Evolutionary conservation across 2,113 vertebrate species (phyloP), one percentile per base, ranked within the genome.

Genomic region (Nothocercus nigrocapillus): DNA sequence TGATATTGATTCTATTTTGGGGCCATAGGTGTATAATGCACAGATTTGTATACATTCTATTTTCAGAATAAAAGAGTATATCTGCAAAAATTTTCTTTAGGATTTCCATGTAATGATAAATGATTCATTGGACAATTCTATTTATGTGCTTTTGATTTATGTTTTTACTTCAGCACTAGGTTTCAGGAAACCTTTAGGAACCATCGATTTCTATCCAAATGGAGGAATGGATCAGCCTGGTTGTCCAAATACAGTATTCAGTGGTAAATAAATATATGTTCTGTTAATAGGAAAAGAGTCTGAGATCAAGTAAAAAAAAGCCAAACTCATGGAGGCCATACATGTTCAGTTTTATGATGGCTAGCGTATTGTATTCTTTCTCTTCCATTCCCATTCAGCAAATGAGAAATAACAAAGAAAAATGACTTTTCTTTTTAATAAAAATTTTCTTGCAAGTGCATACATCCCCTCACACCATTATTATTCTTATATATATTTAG

Each of bases 121-220:
- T 83, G 42, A 58, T 81, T 89, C 22, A 45, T 13, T n/a, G 32
- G 2, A 16, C 70, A 82, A 75, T 79, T 75, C 18, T 51, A 6
- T 61, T 66, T 62, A 34, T 62, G 1, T 0, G 9, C 34, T 82
- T 73, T 85, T 74, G 77, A 3, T 63, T 77, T 12, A 12, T 94
- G 3, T 80, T 83, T 93, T 95, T 78, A 22, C 62, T 89, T 81
- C 38, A 97, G 99, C 58, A 3, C 98, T 99, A 77, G 99, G 99
- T 44, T 98, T 98, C 82, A 97, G 88, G 93, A 98, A 98, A 22
- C 95, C 97, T 86, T 98, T 99, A 22, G 99, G 99, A 85, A 98
- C 99, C 47, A 98, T 99, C 32, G 99, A 99, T 92, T 99, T 98
- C 96, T 99, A 99, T 54, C 98, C 99, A 79, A 99, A 99, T 84